Conservation (phyloP, 2,797 vertebrate genomes). For the Eulemur coronatus region DNA sequence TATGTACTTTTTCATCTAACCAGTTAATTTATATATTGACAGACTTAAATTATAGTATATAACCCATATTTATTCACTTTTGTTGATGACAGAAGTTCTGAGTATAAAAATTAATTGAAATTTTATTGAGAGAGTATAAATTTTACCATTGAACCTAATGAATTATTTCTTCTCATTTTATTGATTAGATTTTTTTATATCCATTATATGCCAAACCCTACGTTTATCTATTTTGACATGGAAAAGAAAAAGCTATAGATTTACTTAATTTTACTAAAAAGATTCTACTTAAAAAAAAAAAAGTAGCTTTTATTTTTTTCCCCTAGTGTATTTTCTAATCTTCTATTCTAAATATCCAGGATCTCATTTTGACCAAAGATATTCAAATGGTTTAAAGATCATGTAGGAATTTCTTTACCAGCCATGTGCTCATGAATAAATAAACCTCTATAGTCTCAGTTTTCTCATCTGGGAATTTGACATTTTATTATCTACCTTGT, state of each 20-base stretch:
- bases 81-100: slow-evolving; percentile 17
- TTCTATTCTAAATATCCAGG: neutral
- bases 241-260: slow-evolving; percentile 14
- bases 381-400: slow-evolving; percentile 39
- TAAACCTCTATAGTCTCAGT: neutral
- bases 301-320: neutral
- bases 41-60: slow-evolving; percentile 33
- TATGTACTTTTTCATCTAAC: slow-evolving; percentile 21
- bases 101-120: slow-evolving; percentile 55
- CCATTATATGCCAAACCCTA: neutral
- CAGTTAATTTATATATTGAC: neutral
- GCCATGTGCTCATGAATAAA: neutral
- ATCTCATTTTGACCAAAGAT: neutral
- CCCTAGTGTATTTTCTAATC: neutral
- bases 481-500: slow-evolving; percentile 30
- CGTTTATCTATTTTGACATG: neutral
- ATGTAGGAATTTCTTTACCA: neutral
- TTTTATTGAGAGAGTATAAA: slow-evolving; percentile 14
- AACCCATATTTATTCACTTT: slow-evolving; percentile 31
- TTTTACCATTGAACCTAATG: slow-evolving; percentile 41
- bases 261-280: slow-evolving; percentile 12
- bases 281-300: neutral
- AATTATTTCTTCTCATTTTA: slow-evolving; percentile 44
- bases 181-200: neutral
- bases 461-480: slow-evolving; percentile 12